A percentile compares a stretch with the other conserved stretches of the same genome.
phyloP scores from a whole-genome alignment of 2,797 vertebrate genomes.

The Fratercula arctica region DNA sequence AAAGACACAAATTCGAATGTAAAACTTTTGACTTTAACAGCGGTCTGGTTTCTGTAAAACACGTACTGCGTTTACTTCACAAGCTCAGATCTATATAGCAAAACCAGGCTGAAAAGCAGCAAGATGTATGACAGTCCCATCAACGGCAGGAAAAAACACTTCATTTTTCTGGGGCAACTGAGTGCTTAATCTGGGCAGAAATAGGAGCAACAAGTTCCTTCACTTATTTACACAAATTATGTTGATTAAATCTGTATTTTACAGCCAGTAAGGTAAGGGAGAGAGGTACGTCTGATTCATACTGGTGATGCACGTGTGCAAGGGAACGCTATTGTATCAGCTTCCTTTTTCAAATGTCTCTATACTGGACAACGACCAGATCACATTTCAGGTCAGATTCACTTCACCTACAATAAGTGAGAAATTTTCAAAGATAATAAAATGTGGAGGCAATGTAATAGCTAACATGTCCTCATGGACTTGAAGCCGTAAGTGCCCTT shows the following conservation, averaged over 20 bases:
- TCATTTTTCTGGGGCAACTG: not conserved
- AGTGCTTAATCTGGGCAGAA: not conserved
- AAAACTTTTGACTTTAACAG: not conserved
- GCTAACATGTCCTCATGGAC: not conserved
- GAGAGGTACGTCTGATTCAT: not conserved
- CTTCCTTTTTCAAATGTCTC: not conserved
- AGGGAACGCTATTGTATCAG: not conserved
- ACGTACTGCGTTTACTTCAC: not conserved
- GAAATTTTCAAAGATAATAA: not conserved
- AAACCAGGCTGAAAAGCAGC: not conserved
- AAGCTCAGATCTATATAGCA: not conserved
- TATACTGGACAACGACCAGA: not conserved
- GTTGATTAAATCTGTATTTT: not conserved
- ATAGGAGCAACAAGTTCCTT: not conserved
- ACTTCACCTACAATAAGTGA: not conserved
- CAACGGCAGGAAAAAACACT: conserved; percentile 12
- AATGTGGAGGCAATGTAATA: not conserved
- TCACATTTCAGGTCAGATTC: not conserved
- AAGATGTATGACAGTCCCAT: not conserved
- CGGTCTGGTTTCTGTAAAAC: not conserved
- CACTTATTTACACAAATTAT: not conserved
- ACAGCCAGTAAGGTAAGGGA: not conserved
- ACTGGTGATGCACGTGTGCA: not conserved
- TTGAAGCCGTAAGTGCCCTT: not conserved
- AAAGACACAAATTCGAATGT: not conserved